Conservation (phyloP, 2,113 vertebrate species). For the Ochotona curzoniae region DNA sequence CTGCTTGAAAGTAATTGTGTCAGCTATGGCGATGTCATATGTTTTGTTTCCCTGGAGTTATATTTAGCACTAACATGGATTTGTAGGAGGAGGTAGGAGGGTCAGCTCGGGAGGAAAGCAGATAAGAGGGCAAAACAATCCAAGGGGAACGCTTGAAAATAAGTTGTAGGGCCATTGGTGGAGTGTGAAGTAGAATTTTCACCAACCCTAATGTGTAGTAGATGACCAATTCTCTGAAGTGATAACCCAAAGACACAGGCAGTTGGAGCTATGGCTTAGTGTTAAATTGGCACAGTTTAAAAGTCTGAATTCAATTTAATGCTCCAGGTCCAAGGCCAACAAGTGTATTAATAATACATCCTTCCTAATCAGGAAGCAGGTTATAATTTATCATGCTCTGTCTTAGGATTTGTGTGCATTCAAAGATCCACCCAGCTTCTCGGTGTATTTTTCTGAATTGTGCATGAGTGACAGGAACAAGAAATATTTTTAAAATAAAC, state of each 20-base stretch:
- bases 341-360: neutral
- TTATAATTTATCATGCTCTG: neutral
- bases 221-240: neutral
- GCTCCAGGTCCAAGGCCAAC: constrained; percentile 2
- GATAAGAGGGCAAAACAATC: constrained; percentile 24
- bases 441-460: neutral
- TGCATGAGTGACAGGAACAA: neutral
- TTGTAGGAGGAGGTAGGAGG: constrained; percentile 41
- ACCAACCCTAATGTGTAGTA: neutral
- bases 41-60: constrained; percentile 53
- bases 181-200: constrained; percentile 13
- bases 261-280: neutral
- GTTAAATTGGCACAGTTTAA: constrained; percentile 18
- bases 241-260: neutral
- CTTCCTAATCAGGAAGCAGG: neutral
- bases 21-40: neutral
- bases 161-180: neutral
- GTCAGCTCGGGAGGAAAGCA: constrained; percentile 17
- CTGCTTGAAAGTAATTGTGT: constrained; percentile 45
- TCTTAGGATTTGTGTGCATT: neutral
- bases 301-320: neutral
- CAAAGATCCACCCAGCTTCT: neutral
- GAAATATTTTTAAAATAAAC: neutral
- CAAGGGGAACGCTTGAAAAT: neutral
- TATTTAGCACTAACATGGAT: constrained; percentile 40